Evolutionary conservation across 1,140 invertebrate species (phyloP), one percentile per base, ranked within the genome.

Genomic region (Wasmannia auropunctata): DNA sequence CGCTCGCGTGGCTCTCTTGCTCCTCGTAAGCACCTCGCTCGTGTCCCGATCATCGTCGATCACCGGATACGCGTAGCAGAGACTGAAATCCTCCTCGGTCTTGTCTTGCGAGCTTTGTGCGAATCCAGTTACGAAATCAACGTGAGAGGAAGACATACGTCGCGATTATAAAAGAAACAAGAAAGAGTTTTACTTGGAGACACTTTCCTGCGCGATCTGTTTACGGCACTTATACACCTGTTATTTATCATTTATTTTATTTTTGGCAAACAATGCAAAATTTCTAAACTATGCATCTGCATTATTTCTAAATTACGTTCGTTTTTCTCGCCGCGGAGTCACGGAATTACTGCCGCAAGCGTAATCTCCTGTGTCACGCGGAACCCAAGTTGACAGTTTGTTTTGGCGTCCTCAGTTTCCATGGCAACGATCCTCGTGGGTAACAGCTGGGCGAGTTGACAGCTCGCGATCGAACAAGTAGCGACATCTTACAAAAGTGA

Each of bases 11-110:
- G 69, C 74, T 40, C 85, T 16, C 22, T 62, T 76, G 7, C 83
- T 28, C 74, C 65, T 60, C 3, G 85, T 86, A 28, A 94, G 79
- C 6, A 94, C 90, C 34, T 80, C 85, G 58, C 84, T 91, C 14
- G 85, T 69, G 14, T 92, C 54, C 6, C 46, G 8, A 11, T 89
- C 86, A 8, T 86, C 34, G 1, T 87, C 72, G 74, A 93, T 56
- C 31, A 46, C 56, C 37, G 94, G 93, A 79, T 90, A 87, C 19
- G 86, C 84, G 40, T 89, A 91, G 65, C 86, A 79, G 11, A 94
- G 81, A 72, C 65, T 86, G 6, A 93, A 63, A 77, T 93, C 83
- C 74, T 86, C 60, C 10, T 87, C 63, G 28, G 75, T 67, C 5
- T 85, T 81, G 65, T 89, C 75, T 70, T 67, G 58, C 22, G 22